Conservation (phyloP, 2,797 vertebrate genomes). For the Lutra lutra region DNA sequence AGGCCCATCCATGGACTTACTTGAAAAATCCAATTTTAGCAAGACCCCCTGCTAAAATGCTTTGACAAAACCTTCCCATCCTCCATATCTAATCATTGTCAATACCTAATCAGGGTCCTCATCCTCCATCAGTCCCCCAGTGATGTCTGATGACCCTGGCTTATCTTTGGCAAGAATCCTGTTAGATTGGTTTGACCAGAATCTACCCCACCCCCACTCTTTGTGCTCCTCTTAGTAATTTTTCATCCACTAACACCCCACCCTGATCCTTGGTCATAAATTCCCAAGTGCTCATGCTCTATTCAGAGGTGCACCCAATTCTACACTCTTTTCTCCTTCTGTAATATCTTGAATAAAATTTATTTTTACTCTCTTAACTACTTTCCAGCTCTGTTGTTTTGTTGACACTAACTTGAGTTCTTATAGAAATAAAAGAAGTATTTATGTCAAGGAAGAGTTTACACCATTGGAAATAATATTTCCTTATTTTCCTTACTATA, state of each 20-base stretch:
- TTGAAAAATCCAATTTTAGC: neutral
- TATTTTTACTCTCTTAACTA: neutral
- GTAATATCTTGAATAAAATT: neutral
- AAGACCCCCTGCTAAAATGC: neutral
- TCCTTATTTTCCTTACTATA: neutral
- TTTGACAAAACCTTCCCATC: neutral
- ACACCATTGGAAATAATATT: neutral
- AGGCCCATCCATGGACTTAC: neutral
- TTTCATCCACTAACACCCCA: neutral
- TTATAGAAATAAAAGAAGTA: slow-evolving; percentile 1
- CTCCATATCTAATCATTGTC: neutral
- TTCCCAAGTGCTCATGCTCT: neutral
- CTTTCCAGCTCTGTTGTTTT: neutral
- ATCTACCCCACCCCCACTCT: neutral
- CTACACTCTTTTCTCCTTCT: neutral
- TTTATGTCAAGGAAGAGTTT: neutral
- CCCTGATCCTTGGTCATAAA: neutral
- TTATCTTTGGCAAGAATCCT: neutral
- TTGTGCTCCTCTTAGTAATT: neutral
- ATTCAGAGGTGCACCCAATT: neutral
- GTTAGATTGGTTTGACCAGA: neutral
- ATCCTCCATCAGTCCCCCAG: too few species aligned
- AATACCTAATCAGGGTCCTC: neutral
- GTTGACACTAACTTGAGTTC: neutral
- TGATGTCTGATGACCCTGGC: neutral